These are phyloP conservation scores for Parnassius smintheus DNA, from an alignment of 2,888 invertebrate species.

Conservation along the genomic window DNA sequence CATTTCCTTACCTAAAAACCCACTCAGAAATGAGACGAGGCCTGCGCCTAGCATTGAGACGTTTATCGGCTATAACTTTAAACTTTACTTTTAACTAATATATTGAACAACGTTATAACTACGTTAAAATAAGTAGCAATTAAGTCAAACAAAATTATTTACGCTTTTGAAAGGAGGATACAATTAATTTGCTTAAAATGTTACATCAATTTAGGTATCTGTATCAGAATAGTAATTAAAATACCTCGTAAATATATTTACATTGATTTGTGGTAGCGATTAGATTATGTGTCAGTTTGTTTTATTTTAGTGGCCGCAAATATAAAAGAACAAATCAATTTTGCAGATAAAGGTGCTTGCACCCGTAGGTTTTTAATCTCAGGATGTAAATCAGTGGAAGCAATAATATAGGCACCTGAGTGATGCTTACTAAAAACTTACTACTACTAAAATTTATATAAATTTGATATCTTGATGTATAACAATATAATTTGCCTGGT, in stretches of 20 bases:
- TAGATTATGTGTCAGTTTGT: conserved; percentile 14
- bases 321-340: background rate
- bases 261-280: conserved; percentile 24
- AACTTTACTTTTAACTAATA: background rate
- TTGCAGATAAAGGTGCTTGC: too few species aligned
- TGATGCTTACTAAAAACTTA: too few species aligned
- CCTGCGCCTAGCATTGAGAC: too few species aligned
- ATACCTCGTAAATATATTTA: conserved; percentile 25
- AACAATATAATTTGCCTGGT: too few species aligned
- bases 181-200: conserved; percentile 26
- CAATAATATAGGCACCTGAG: too few species aligned
- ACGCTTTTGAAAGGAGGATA: conserved; percentile 19
- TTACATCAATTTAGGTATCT: conserved; percentile 27
- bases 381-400: too few species aligned
- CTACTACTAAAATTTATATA: too few species aligned
- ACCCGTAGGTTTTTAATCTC: too few species aligned
- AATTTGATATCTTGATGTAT: too few species aligned
- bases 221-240: conserved; percentile 26
- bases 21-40: too few species aligned
- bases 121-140: conserved; percentile 19
- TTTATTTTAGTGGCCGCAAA: conserved; percentile 22
- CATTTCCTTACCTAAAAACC: too few species aligned
- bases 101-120: conserved; percentile 12
- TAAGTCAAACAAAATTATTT: conserved; percentile 24
- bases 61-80: background rate